Evolutionary conservation across 2,797 vertebrate genomes (phyloP).

Genomic region (Pelodytes ibericus): DNA sequence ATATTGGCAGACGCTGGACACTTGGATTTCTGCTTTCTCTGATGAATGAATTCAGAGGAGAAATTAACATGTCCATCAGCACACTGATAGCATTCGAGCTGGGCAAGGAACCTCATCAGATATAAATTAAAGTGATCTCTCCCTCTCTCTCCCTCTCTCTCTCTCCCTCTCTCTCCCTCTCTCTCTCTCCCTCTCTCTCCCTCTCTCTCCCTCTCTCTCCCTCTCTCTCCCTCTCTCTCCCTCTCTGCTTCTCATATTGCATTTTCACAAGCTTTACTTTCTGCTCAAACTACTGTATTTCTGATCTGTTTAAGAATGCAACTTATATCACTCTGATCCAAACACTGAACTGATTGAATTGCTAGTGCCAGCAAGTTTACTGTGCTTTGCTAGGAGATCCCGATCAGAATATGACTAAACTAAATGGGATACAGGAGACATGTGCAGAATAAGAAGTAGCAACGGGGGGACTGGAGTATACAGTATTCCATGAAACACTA

Average conservation of each 20-base stretch:
- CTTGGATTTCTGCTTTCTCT: conserved; percentile 36
- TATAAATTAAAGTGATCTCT: too few species aligned
- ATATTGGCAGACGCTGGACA: conserved; percentile 44
- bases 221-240: too few species aligned
- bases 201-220: too few species aligned
- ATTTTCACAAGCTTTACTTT: neutral
- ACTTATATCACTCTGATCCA: conserved; percentile 35
- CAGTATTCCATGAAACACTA: too few species aligned
- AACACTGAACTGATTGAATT: conserved; percentile 39
- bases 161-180: too few species aligned
- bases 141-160: too few species aligned
- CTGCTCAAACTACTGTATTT: conserved; percentile 1
- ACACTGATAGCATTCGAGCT: conserved; percentile 22
- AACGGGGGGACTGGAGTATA: conserved; percentile 1
- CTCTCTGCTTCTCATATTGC: conserved; percentile 21
- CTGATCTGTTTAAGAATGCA: conserved; percentile 42
- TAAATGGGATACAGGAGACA: conserved; percentile 32
- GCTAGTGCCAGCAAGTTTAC: conserved; percentile 41
- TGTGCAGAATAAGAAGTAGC: conserved; percentile 24
- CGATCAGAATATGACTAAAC: conserved; percentile 31
- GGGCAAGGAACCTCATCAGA: conserved; percentile 22
- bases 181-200: too few species aligned
- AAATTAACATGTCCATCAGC: conserved; percentile 50
- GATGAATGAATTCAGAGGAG: conserved; percentile 42
- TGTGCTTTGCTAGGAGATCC: conserved; percentile 34